Evolutionary conservation across 2,113 vertebrate species (phyloP).

Genomic region (Oryzias javanicus): DNA sequence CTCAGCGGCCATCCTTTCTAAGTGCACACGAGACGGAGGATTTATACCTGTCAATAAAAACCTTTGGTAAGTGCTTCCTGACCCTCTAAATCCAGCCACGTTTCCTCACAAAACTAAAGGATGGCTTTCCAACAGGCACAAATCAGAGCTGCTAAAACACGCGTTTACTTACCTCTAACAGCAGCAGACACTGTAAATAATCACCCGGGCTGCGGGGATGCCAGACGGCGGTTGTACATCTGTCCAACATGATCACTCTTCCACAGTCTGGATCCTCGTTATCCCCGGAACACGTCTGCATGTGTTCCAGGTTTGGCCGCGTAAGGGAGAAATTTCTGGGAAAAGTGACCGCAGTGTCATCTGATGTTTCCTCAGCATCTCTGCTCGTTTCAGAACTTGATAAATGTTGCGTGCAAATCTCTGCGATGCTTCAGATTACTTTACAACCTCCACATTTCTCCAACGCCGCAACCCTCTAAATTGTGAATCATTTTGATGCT

Average conservation of each 20-base stretch:
- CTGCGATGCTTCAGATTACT: constrained; percentile 29
- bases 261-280: constrained; percentile 52
- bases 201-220: constrained; percentile 64
- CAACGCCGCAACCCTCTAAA: constrained; percentile 23
- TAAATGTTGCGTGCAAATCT: constrained; percentile 30
- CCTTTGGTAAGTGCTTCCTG: constrained; percentile 81
- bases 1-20: constrained; percentile 74
- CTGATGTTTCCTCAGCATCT: constrained; percentile 28
- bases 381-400: constrained; percentile 31
- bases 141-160: constrained; percentile 80
- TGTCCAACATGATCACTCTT: constrained; percentile 66
- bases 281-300: constrained; percentile 29
- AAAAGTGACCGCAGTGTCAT: constrained; percentile 29
- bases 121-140: constrained; percentile 75
- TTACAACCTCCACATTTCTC: constrained; percentile 33
- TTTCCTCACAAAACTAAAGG: constrained; percentile 71
- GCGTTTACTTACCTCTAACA: constrained; percentile 74
- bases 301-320: constrained; percentile 33
- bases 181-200: constrained; percentile 77
- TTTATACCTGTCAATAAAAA: constrained; percentile 82
- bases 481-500: constrained; percentile 66
- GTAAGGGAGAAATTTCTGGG: constrained; percentile 27
- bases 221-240: constrained; percentile 62
- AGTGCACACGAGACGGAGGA: constrained; percentile 75
- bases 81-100: constrained; percentile 76